Percentiles rank a stretch among this genome's conserved stretches.
phyloP scores from a whole-genome alignment of 2,888 invertebrate species.

The Caenorhabditis sulstoni region DNA sequence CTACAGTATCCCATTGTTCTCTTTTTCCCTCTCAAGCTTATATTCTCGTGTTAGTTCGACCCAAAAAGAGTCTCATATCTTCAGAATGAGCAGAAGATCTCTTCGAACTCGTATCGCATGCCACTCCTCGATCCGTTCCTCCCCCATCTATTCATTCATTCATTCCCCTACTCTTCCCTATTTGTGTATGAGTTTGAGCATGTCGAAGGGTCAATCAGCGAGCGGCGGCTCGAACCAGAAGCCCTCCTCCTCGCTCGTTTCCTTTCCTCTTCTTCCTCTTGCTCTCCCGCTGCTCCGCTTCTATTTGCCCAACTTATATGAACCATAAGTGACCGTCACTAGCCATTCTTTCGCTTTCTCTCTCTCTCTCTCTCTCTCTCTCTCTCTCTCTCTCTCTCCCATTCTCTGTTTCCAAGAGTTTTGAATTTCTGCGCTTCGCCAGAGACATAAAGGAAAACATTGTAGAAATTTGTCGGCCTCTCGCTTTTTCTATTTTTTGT shows the following conservation, averaged over 20 bases:
- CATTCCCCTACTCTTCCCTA: conserved; percentile 6
- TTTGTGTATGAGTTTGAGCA: conserved; percentile 44
- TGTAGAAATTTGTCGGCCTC: conserved; percentile 14
- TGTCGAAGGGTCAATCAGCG: conserved; percentile 37
- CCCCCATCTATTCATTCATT: background rate
- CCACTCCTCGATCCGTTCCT: too few relatives aligned
- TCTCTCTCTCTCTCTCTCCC: conserved; percentile 22
- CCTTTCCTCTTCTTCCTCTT: background rate
- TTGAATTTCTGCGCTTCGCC: conserved; percentile 27
- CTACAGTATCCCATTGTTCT: too few relatives aligned
- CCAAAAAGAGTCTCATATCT: too few relatives aligned
- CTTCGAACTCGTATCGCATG: too few relatives aligned
- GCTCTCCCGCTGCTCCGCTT: conserved; percentile 2
- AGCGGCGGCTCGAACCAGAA: conserved; percentile 32
- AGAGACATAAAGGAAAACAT: conserved; percentile 21
- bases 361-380: conserved; percentile 19
- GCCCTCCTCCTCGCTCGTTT: conserved; percentile 1
- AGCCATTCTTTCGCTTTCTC: conserved; percentile 22
- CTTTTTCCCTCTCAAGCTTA: too few relatives aligned
- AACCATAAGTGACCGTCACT: conserved; percentile 52
- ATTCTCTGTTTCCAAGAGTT: conserved; percentile 26
- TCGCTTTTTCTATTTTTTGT: conserved; percentile 14
- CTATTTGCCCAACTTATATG: conserved; percentile 57
- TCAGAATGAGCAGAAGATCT: too few relatives aligned
- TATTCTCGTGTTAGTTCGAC: too few relatives aligned